Conservation (phyloP, 2,797 vertebrate genomes). For the Vespertilio murinus region DNA sequence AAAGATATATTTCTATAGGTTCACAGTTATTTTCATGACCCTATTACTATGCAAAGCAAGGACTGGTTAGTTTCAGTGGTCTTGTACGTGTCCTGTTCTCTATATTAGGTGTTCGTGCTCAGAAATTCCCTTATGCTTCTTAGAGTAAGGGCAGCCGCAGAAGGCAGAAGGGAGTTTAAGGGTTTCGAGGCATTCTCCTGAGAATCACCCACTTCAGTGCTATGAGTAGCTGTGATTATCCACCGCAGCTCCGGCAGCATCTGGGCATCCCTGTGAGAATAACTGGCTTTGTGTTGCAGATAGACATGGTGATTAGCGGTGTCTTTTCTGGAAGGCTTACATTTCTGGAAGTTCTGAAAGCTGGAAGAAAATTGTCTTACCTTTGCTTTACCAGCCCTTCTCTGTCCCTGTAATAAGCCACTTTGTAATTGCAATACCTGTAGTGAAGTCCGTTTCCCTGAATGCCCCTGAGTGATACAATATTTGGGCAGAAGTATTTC, state of each 20-base stretch:
- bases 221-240: slow-evolving; percentile 24
- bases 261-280: slow-evolving; percentile 27
- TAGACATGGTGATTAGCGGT: neutral
- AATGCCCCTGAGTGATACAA: neutral
- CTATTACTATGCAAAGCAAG: neutral
- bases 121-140: neutral
- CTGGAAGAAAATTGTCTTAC: neutral
- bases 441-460: neutral
- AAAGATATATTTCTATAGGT: neutral
- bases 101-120: neutral
- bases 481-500: slow-evolving; percentile 19
- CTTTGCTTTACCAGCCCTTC: neutral
- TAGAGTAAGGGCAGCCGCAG: neutral
- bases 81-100: neutral
- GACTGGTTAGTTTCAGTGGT: neutral
- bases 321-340: neutral
- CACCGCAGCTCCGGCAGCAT: neutral
- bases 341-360: slow-evolving; percentile 27
- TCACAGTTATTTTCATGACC: neutral
- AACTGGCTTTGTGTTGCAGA: neutral
- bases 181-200: neutral
- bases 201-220: slow-evolving; percentile 41
- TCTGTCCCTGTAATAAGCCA: neutral
- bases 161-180: slow-evolving; percentile 18
- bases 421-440: neutral